Evolutionary conservation across 1,140 invertebrate genomes (phyloP), one percentile per base, ranked within the genome.

Genomic region (Cotesia vestalis): DNA sequence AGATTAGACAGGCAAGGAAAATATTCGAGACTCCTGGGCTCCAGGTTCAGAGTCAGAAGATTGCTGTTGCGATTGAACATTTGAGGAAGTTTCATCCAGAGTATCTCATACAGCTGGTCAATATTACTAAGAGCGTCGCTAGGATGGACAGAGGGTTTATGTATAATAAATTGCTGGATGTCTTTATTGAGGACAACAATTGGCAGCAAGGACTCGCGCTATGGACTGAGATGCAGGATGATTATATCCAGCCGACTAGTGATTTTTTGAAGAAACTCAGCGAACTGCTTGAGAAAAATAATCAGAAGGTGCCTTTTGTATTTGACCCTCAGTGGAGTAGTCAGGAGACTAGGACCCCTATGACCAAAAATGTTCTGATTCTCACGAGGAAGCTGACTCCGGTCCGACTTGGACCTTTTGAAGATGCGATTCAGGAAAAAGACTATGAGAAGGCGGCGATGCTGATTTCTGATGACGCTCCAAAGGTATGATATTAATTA

Each of bases 191-290:
- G 78, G 87, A 89, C 1, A 88, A 92, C 51, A 89, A 94, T 73
- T 86, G 89, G 1, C 89, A 94, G 20, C 93, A 94, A 83, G 93
- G 93, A 1, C 76, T 94, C 8, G 90, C 90, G 5, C 82, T 96
- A 5, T 94, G 93, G 92, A 93, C 91, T 0, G 84, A 92, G 79
- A 91, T 95, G 85, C 94, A 96, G 85, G 94, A 96, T 83, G 93
- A 96, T 79, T 89, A 92, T 72, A 84, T 94, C 66, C 82, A 90
- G 38, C 92, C 94, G 1, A 90, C 89, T 27, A 89, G 91, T 66
- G 78, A 89, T 14, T 94, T 96, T 80, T 85, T 96, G 0, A 76
- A 80, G 5, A 87, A 86, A 35, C 85, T 96, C 5, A 91, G 89
- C 0, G 86, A 89, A 20, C 90, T 93, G 78, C 86, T 96, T 9